Base-by-base conservation (phyloP, 2,113 vertebrate genomes). In the Petrocephalus zakoni region DNA sequence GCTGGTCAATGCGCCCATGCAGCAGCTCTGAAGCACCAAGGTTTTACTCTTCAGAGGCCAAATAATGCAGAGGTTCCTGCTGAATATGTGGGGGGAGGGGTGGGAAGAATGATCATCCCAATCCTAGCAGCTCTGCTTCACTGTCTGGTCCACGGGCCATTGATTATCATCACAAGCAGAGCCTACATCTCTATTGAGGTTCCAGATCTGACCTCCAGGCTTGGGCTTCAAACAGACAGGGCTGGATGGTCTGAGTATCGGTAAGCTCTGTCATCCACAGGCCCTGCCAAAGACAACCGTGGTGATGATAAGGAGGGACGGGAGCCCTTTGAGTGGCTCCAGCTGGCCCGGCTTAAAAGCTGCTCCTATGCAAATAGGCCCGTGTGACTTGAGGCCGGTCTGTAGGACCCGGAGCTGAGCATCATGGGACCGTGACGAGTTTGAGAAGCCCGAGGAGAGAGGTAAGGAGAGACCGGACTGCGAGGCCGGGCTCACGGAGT, bases 401-500 rank as follows among this genome's bases (percentile, higher is more conserved):
- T 42, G 42, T 3, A 3, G 42, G 42, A 92, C 91, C 85, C n/a
- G 85, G 64, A 87, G 89, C 89, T 90, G 92, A 92, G 91, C 90
- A 90, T 92, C 87, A 83, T 92, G 87, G 89, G 87, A 89, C 86
- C 89, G 89, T 90, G 87, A 68, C 85, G 89, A 88, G 90, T 90
- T 2, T 82, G 22, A 53, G 86, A 3, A 85, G 87, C 91, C 89
- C 7, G 34, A 87, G 17, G 42, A 90, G 56, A 91, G 91, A 88
- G 1, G 89, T 87, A 88, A 89, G 78, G 88, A 90, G 90, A 64
- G 8, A 17, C 85, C 91, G 82, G 89, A 93, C 93, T 93, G 93
- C 91, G 91, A 89, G 90, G 89, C 89, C 92, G 90, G 55, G 87
- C 90, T 94, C 90, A 93, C 94, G 93, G 94, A 93, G 94, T 92